Conservation (phyloP, 2,888 invertebrate species). For the Torymus aiolomorphi region DNA sequence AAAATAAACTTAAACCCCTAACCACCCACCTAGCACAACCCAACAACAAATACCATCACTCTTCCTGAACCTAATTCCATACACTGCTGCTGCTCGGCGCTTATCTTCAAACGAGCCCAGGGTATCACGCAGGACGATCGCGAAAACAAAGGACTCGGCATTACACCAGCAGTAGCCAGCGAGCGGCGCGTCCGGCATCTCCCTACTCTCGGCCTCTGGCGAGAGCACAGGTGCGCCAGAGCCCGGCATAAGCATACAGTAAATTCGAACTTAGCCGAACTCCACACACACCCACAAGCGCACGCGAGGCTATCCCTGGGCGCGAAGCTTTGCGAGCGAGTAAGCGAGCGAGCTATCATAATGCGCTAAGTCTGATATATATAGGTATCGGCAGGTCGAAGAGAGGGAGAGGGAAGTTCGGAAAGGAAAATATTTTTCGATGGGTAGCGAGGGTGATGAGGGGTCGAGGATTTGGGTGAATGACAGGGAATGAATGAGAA, state of each 20-base stretch:
- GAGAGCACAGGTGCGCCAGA: constrained; percentile 65
- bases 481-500: too few species aligned
- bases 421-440: constrained; percentile 33
- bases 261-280: constrained; percentile 69
- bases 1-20: too few species aligned
- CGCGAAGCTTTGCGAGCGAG: not conserved
- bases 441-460: too few species aligned
- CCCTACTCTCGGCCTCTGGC: too few species aligned
- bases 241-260: constrained; percentile 67
- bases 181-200: too few species aligned
- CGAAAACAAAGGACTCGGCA: constrained; percentile 31
- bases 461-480: too few species aligned
- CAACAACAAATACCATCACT: too few species aligned
- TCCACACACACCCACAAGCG: constrained; percentile 45
- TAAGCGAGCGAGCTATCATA: constrained; percentile 61
- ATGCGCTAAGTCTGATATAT: constrained; percentile 68
- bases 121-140: not conserved
- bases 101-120: too few species aligned
- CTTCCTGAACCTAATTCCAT: too few species aligned
- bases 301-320: constrained; percentile 38
- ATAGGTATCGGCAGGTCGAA: constrained; percentile 55
- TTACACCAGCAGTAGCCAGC: not conserved
- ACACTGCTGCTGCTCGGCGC: too few species aligned
- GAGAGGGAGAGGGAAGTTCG: not conserved
- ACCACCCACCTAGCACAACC: too few species aligned